Conservation (phyloP, 2,113 vertebrate species). For the Pandion haliaetus region DNA sequence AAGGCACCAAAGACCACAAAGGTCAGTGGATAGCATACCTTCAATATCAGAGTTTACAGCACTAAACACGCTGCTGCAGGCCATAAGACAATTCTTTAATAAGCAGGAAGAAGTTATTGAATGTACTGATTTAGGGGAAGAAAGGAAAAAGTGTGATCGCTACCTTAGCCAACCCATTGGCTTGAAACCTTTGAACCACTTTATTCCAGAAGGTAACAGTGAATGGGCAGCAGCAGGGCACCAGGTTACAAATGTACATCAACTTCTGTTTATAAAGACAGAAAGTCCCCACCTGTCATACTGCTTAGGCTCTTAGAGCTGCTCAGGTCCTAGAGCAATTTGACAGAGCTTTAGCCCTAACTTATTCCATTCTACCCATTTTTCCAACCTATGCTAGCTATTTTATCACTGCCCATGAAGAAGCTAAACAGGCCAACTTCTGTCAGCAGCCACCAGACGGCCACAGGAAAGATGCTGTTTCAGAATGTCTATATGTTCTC, state of each 20-base stretch:
- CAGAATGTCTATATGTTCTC: neutral
- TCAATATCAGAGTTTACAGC: neutral
- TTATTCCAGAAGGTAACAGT: neutral
- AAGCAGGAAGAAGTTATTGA: neutral
- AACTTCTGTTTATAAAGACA: neutral
- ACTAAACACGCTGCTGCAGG: neutral
- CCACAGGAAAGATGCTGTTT: neutral
- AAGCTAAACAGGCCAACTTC: neutral
- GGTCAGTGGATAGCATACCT: neutral
- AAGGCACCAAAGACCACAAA: neutral
- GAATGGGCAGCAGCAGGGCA: neutral
- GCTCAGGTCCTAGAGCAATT: neutral
- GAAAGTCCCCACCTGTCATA: neutral
- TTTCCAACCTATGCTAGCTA: neutral
- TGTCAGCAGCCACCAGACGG: neutral
- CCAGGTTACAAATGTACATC: neutral
- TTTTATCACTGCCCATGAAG: neutral
- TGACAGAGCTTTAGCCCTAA: neutral
- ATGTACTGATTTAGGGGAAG: neutral
- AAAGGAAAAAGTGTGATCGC: neutral
- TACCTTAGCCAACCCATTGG: neutral
- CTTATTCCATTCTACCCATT: neutral
- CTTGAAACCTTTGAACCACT: neutral
- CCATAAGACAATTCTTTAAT: neutral
- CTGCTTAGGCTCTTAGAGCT: neutral